Percentiles rank a stretch among this genome's conserved stretches.
These are phyloP conservation scores for Varanus salvator DNA, from an alignment of 2,113 vertebrate species.

Conservation along the genomic window DNA sequence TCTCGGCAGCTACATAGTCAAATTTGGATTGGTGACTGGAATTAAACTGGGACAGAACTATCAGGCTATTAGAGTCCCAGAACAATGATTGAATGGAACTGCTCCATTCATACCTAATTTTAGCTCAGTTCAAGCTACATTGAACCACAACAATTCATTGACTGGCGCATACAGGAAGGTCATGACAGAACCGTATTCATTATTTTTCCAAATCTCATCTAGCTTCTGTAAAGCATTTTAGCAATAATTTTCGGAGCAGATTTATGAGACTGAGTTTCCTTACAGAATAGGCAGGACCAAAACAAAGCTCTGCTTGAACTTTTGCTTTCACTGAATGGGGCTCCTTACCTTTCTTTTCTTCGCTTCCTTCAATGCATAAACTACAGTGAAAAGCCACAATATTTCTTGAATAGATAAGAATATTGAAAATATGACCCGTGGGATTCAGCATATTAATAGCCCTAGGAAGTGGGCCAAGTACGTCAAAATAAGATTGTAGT, in stretches of 20 bases:
- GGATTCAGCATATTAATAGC: constrained; percentile 29
- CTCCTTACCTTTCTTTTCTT: neutral
- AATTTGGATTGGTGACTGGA: neutral
- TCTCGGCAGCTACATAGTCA: neutral
- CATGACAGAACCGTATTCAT: neutral
- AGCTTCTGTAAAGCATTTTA: neutral
- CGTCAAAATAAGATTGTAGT: constrained; percentile 34
- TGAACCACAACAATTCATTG: neutral
- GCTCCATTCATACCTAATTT: neutral
- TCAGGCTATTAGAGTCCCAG: neutral
- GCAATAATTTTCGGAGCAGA: neutral
- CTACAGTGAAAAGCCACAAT: neutral
- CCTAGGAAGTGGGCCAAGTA: constrained; percentile 15
- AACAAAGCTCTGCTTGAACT: neutral
- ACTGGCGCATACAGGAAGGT: too few species aligned
- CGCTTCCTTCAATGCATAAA: neutral
- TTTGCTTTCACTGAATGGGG: neutral
- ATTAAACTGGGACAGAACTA: neutral
- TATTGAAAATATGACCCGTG: neutral
- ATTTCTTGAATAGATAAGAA: neutral
- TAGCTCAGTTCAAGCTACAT: neutral
- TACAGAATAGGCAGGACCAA: neutral
- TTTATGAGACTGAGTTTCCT: neutral
- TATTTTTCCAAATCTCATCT: neutral
- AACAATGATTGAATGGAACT: neutral